Conservation (phyloP, 2,888 invertebrate genomes). For the Napeogenes inachia region DNA sequence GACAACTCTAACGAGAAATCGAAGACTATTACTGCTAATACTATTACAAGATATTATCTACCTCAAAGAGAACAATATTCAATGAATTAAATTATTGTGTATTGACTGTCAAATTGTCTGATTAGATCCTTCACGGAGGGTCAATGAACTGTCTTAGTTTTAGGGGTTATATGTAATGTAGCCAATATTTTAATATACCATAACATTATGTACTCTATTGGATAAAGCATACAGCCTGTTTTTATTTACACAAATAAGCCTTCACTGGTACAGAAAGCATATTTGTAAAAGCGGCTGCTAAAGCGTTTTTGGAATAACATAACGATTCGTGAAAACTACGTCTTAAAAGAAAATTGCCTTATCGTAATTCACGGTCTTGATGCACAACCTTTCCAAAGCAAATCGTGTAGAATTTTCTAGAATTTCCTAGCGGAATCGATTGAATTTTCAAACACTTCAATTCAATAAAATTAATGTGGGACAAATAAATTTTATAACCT, state of each 20-base stretch:
- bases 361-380: constrained; percentile 41
- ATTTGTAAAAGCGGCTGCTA: constrained; percentile 8
- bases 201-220: no score
- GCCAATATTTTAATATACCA: no score
- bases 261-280: constrained; percentile 10
- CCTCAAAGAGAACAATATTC: no score
- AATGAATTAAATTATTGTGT: no score
- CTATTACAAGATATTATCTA: no score
- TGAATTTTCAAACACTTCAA: constrained; percentile 44
- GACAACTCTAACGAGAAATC: constrained; percentile 15
- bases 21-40: constrained; percentile 13
- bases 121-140: no score
- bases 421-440: constrained; percentile 48
- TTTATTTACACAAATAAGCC: background rate
- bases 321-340: constrained; percentile 43
- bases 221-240: no score
- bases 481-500: no score
- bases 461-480: constrained; percentile 28
- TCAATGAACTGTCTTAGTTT: no score
- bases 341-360: constrained; percentile 41
- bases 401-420: constrained; percentile 47
- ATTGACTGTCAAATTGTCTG: no score
- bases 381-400: constrained; percentile 39
- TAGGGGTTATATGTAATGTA: no score
- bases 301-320: constrained; percentile 11